Evolutionary conservation across 2,888 invertebrate genomes (phyloP).

Genomic region (Drosophila bunnanda): DNA sequence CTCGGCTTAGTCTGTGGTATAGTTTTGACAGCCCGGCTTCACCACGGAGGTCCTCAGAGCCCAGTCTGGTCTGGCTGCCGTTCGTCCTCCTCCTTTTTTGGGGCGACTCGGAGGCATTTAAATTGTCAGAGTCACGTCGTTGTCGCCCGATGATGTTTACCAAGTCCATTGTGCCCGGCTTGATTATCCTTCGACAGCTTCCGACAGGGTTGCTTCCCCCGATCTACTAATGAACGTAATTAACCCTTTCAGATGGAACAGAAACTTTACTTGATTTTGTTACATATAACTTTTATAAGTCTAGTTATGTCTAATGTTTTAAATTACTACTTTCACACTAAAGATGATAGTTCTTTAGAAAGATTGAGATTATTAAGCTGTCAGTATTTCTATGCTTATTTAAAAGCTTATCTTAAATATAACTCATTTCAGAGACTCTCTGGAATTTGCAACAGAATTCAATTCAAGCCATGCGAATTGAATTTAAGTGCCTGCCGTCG

Average conservation of each 20-base stretch:
- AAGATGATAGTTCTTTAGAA: no score
- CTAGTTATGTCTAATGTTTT: not conserved
- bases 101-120: constrained; percentile 54
- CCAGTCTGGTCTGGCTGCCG: not conserved
- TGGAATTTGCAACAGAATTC: not conserved
- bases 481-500: constrained; percentile 45
- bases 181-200: constrained; percentile 55
- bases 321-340: not conserved
- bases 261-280: not conserved
- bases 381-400: not conserved
- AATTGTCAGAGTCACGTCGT: constrained; percentile 64
- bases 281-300: no score
- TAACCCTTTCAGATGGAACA: constrained; percentile 18
- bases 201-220: constrained; percentile 12
- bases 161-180: constrained; percentile 59
- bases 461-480: constrained; percentile 24
- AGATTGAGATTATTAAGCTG: not conserved
- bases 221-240: constrained; percentile 43
- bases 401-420: not conserved
- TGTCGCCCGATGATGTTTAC: constrained; percentile 64
- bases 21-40: constrained; percentile 72
- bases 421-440: not conserved
- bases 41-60: constrained; percentile 37
- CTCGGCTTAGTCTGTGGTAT: constrained; percentile 74
- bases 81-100: not conserved